These are phyloP conservation scores for Monochamus saltuarius DNA, from an alignment of 1,140 invertebrate species.

Conservation along the genomic window DNA sequence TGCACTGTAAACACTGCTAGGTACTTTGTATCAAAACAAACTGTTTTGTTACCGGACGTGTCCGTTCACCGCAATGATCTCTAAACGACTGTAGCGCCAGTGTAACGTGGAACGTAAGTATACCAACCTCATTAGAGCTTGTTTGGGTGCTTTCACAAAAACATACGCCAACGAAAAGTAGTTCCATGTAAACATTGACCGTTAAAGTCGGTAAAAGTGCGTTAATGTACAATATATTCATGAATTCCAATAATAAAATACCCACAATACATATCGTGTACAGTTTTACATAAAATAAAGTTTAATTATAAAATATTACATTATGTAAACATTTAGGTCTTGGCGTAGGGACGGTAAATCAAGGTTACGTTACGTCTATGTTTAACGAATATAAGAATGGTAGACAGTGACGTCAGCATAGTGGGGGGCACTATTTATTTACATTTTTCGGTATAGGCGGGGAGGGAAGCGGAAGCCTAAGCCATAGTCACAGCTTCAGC, in stretches of 20 bases:
- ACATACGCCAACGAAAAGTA: slow-evolving; percentile 42
- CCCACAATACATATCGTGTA: background rate
- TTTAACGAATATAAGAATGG: background rate
- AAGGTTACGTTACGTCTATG: slow-evolving; percentile 6
- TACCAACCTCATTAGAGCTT: slow-evolving; percentile 36
- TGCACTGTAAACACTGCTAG: slow-evolving; percentile 11
- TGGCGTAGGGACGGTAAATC: slow-evolving; percentile 11
- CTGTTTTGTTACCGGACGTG: background rate
- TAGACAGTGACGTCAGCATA: background rate
- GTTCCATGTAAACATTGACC: slow-evolving; percentile 41
- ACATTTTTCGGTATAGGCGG: slow-evolving; percentile 5
- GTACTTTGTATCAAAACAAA: slow-evolving; percentile 16
- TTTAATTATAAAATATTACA: background rate
- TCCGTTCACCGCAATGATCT: slow-evolving; percentile 7
- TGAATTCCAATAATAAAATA: background rate
- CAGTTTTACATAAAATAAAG: background rate
- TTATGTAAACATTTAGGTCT: slow-evolving; percentile 17
- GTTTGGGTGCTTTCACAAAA: slow-evolving; percentile 45
- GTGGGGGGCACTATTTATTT: slow-evolving; percentile 17
- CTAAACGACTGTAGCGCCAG: slow-evolving; percentile 17
- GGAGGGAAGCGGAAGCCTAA: background rate
- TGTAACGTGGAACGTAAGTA: slow-evolving; percentile 4
- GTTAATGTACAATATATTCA: background rate
- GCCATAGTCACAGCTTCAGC: no score
- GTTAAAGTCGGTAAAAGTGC: background rate